These are phyloP conservation scores for Gastrophysa polygoni DNA, from an alignment of 2,888 invertebrate genomes.

Conservation along the genomic window DNA sequence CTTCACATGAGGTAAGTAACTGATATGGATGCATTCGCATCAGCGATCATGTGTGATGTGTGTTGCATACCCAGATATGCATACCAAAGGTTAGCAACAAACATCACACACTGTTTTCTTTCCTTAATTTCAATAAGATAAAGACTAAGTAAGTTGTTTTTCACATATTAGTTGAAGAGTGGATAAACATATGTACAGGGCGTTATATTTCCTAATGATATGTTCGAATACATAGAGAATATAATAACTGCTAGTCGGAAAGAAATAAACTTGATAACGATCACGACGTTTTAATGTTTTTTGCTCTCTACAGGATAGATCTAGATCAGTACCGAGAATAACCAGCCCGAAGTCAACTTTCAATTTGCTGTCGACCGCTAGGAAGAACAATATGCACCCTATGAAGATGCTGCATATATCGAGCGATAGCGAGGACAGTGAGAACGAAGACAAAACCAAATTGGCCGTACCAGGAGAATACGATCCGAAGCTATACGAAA, in stretches of 20 bases:
- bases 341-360: constrained; percentile 45
- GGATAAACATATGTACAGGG: no score
- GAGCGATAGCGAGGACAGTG: constrained; percentile 49
- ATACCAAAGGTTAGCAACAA: no score
- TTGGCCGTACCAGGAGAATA: constrained; percentile 63
- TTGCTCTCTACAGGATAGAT: background rate
- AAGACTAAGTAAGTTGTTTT: no score
- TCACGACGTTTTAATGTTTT: background rate
- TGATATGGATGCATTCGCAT: background rate
- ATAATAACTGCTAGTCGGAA: no score
- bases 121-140: no score
- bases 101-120: no score
- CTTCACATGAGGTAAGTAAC: background rate
- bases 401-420: constrained; percentile 25
- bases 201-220: no score
- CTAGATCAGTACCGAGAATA: background rate
- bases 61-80: no score
- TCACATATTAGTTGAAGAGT: no score
- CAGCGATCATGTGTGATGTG: no score
- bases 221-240: no score
- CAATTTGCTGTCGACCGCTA: constrained; percentile 37
- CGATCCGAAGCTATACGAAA: constrained; percentile 83
- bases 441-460: constrained; percentile 46
- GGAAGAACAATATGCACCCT: background rate
- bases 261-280: no score